Base-by-base conservation (phyloP, 2,888 invertebrate species). In the Heliconius erato region DNA sequence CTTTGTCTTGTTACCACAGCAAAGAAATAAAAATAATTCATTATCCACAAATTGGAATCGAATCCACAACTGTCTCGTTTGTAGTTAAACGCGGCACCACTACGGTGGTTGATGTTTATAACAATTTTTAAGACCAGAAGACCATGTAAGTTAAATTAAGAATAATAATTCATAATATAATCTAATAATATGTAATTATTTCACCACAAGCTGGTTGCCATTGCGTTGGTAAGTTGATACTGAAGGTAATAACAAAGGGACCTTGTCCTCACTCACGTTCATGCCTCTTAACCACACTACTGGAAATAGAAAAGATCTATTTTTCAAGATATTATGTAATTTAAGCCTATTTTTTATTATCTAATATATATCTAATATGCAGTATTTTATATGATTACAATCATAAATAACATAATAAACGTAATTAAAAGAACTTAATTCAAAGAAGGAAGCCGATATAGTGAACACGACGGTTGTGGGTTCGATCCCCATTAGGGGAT, bases 251-350 rank as follows among this genome's bases (percentile, higher is more conserved):
- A 9, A 74, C 74, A 76, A 63, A 59, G 54, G 23, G 59, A 76
- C 59, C 74, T 76, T 76, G 76, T 59, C 19, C 59, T 76, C 59
- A 76, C 32, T 76, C 59, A 76, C 76, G 76, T 76, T 32, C 44
- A 35, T 69, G 69, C 72, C 35, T 49, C 44, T 28, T 74, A 59
- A 76, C 76, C 59, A 54, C 76, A 32, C 59, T 59, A 23, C 74
- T 59, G 26, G 76, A 68, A 68, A 68, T 68, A 68, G 65, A 67
- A 67, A 67, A 67, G 12, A 6, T 59, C 59, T 59, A 59, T 59
- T 59, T 19, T 59, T 23, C 59, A 59, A 59, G 23, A 59, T 59
- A 16, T 49, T 5, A 59, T 59, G 59, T 59, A 23, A 59, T 23
- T 59, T 59, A 59, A 23, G 23, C 59, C 59, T 59, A 9, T 23